Evolutionary conservation across 2,888 invertebrate genomes (phyloP).

Genomic region (Pterostichus madidus): DNA sequence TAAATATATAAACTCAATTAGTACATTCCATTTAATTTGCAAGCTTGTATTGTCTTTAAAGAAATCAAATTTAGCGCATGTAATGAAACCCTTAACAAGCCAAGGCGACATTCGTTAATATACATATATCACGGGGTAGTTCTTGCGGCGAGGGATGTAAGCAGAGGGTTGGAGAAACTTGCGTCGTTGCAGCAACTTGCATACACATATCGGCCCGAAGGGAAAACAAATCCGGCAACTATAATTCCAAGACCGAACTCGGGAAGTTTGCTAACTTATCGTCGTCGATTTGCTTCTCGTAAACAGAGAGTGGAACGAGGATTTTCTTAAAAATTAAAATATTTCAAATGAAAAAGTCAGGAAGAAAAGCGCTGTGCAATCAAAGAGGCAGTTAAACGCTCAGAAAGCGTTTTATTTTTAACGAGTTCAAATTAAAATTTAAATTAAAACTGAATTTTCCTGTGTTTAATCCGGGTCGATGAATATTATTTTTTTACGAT

Average conservation of each 20-base stretch:
- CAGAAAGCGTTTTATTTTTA: conserved; percentile 58
- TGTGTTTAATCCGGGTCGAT: conserved; percentile 61
- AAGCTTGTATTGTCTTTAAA: too few species aligned
- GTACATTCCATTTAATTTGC: too few species aligned
- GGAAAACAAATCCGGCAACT: conserved; percentile 56
- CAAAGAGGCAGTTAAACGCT: conserved; percentile 61
- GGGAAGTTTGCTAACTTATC: conserved; percentile 51
- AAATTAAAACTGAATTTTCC: conserved; percentile 64
- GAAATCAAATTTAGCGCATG: neutral
- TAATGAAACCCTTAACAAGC: conserved; percentile 20
- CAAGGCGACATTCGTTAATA: conserved; percentile 44
- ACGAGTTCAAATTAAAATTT: conserved; percentile 65
- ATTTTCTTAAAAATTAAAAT: conserved; percentile 35
- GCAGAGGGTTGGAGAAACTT: conserved; percentile 24
- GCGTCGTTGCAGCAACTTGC: conserved; percentile 35
- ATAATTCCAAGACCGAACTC: conserved; percentile 61
- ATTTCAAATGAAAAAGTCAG: conserved; percentile 58
- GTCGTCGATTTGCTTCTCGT: conserved; percentile 39
- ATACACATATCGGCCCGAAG: conserved; percentile 57
- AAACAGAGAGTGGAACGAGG: conserved; percentile 34
- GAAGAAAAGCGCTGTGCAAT: conserved; percentile 43
- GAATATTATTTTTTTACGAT: conserved; percentile 67
- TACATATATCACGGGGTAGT: conserved; percentile 44
- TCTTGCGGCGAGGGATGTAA: neutral
- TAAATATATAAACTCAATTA: too few species aligned